Conservation (phyloP, 2,888 invertebrate genomes). For the Ypsolopha sequella region DNA sequence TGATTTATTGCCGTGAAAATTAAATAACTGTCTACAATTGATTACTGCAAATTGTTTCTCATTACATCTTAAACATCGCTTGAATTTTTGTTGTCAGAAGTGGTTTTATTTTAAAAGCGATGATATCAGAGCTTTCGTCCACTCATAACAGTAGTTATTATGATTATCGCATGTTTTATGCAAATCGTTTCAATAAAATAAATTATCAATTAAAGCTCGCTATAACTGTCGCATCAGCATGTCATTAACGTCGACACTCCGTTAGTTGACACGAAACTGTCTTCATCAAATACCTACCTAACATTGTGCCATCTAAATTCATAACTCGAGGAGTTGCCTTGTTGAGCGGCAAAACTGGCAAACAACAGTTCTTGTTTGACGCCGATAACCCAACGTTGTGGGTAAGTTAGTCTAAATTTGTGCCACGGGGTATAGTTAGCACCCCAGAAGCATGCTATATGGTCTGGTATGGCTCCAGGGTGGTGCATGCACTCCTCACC, state of each 20-base stretch:
- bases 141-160: background rate
- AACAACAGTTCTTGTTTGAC: background rate
- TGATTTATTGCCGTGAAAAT: constrained; percentile 26
- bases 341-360: background rate
- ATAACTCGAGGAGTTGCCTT: constrained; percentile 1
- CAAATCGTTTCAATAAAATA: constrained; percentile 18
- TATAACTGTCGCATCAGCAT: constrained; percentile 17
- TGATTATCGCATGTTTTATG: constrained; percentile 13
- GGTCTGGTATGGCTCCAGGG: background rate
- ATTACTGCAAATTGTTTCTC: constrained; percentile 22
- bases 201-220: constrained; percentile 17
- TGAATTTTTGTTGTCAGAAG: background rate
- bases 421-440: background rate
- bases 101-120: background rate
- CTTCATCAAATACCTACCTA: constrained; percentile 4
- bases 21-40: constrained; percentile 26
- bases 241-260: constrained; percentile 12
- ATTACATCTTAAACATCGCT: constrained; percentile 1
- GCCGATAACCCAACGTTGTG: background rate
- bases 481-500: constrained; percentile 2
- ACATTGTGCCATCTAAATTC: background rate
- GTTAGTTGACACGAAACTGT: constrained; percentile 9
- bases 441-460: background rate
- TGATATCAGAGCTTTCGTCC: background rate
- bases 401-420: constrained; percentile 1